Evolutionary conservation across 2,888 invertebrate species (phyloP).

Genomic region (Stenotaenia linearis): DNA sequence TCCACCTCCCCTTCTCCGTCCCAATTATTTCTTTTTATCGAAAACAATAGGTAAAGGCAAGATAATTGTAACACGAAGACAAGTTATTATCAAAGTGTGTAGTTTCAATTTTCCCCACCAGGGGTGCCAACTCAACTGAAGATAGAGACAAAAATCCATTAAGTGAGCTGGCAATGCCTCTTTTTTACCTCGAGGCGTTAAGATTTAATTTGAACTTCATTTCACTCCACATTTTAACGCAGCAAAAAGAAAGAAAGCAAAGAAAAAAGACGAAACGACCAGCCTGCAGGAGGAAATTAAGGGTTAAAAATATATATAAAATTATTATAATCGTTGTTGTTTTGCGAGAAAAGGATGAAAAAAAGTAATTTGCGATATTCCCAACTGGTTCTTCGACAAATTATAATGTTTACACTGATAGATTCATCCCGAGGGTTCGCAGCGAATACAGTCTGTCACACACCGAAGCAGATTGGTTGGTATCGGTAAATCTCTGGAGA

Average conservation of each 20-base stretch:
- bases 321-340: too few species aligned
- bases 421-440: neutral
- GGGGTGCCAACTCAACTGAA: conserved; percentile 10
- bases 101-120: conserved; percentile 1
- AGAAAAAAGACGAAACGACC: neutral
- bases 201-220: conserved; percentile 19
- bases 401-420: conserved; percentile 19
- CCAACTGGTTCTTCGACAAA: neutral
- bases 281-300: conserved; percentile 2
- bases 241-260: neutral
- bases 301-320: neutral
- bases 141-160: conserved; percentile 19
- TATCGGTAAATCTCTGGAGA: neutral
- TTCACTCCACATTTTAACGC: conserved; percentile 11
- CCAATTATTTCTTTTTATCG: neutral
- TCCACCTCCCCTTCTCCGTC: neutral
- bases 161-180: neutral
- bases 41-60: neutral
- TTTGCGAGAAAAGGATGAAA: neutral
- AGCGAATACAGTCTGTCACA: conserved; percentile 11
- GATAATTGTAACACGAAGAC: conserved; percentile 14
- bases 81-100: conserved; percentile 3
- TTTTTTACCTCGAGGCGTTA: neutral
- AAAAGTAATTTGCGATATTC: neutral
- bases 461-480: neutral